Conservation (phyloP, 2,113 vertebrate species). For the human region DNA sequence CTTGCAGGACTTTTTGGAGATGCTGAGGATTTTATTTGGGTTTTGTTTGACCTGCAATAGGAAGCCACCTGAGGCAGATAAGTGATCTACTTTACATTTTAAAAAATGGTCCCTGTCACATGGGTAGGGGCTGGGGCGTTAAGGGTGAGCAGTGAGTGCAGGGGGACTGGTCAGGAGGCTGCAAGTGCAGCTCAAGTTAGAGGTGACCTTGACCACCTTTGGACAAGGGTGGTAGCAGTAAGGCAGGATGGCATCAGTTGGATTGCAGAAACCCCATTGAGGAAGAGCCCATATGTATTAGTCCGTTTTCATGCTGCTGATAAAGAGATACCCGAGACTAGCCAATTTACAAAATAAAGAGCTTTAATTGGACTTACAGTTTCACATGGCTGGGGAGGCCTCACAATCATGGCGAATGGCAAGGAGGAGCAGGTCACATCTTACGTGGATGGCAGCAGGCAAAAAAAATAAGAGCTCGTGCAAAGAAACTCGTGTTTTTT, state of each 20-base stretch:
- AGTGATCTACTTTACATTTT: not conserved
- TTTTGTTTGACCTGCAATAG: not conserved
- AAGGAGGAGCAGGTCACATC: no score
- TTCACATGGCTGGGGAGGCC: no score
- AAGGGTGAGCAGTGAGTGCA: no score
- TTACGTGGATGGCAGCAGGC: no score
- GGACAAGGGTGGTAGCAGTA: not conserved
- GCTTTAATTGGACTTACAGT: no score
- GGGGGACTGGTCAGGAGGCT: not conserved
- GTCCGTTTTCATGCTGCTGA: no score
- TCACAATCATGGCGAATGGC: no score
- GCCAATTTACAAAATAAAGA: no score
- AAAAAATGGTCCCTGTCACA: not conserved
- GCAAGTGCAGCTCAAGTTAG: not conserved
- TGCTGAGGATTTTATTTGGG: not conserved
- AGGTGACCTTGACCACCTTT: no score
- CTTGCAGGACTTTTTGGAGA: not conserved
- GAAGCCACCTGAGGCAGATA: not conserved
- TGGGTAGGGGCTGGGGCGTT: not conserved
- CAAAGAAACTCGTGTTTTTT: no score
- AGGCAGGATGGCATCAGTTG: not conserved
- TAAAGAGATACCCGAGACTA: no score
- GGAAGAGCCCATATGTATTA: not conserved
- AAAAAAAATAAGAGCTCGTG: no score
- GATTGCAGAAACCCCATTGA: not conserved